Evolutionary conservation across 2,888 invertebrate species (phyloP).

Genomic region (Xylota sylvarum): DNA sequence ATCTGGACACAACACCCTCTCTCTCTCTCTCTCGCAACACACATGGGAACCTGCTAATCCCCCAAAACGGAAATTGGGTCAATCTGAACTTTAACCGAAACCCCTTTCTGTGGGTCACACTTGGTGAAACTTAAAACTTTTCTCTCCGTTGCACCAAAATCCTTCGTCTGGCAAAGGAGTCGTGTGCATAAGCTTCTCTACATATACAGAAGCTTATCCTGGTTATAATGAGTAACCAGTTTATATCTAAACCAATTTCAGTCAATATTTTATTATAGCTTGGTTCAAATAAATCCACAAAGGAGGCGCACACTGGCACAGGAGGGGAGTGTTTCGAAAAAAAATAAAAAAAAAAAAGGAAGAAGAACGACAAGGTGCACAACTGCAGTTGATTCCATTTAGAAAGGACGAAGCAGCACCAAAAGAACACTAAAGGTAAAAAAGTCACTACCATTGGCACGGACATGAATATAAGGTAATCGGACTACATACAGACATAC

Average conservation of each 20-base stretch:
- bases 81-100: slow-evolving; percentile 51
- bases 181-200: slow-evolving; percentile 22
- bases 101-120: neutral
- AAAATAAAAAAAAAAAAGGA: neutral
- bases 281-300: slow-evolving; percentile 29
- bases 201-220: slow-evolving; percentile 12
- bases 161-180: slow-evolving; percentile 25
- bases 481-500: slow-evolving; percentile 23
- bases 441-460: slow-evolving; percentile 40
- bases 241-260: slow-evolving; percentile 59
- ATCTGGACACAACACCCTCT: slow-evolving; percentile 45
- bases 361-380: neutral
- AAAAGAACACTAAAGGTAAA: slow-evolving; percentile 25
- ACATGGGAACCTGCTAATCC: slow-evolving; percentile 40
- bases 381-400: slow-evolving; percentile 16
- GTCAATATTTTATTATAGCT: slow-evolving; percentile 60
- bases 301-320: neutral
- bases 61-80: slow-evolving; percentile 62
- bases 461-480: slow-evolving; percentile 62
- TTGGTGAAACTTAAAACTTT: slow-evolving; percentile 18
- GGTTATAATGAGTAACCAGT: slow-evolving; percentile 59
- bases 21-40: slow-evolving; percentile 31
- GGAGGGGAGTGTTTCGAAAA: neutral
- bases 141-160: slow-evolving; percentile 34
- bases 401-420: neutral